Conservation (phyloP, 1,140 invertebrate species). For the Dendrolimus kikuchii region DNA sequence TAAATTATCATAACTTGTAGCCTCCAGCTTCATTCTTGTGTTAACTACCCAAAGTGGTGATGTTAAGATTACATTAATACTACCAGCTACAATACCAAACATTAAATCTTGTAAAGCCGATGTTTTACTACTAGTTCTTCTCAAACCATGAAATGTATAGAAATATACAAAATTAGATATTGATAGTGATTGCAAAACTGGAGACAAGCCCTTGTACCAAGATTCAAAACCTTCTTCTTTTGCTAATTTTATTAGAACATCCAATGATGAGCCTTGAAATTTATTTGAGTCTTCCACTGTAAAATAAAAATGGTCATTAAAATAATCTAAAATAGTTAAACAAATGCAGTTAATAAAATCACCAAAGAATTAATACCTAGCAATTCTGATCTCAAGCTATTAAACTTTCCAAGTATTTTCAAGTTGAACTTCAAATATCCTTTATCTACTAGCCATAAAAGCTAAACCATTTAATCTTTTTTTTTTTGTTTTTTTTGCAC, state of each 20-base stretch:
- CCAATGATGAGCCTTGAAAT: conserved; percentile 45
- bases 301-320: conserved; percentile 22
- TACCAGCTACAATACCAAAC: conserved; percentile 85
- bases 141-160: conserved; percentile 90
- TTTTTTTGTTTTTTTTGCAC: too few relatives aligned
- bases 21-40: conserved; percentile 85
- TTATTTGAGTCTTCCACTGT: conserved; percentile 58
- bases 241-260: conserved; percentile 46
- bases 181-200: conserved; percentile 87
- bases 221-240: conserved; percentile 76
- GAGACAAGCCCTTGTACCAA: conserved; percentile 86
- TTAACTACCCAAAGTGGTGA: conserved; percentile 95
- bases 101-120: conserved; percentile 83
- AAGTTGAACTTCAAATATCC: too few relatives aligned
- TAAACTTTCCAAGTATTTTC: too few relatives aligned
- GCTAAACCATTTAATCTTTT: too few relatives aligned
- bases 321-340: conserved; percentile 1
- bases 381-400: too few relatives aligned
- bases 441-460: too few relatives aligned
- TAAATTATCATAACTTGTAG: conserved; percentile 63
- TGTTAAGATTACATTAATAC: conserved; percentile 87
- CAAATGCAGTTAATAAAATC: too few relatives aligned
- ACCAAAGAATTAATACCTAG: too few relatives aligned
- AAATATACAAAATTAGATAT: conserved; percentile 95
- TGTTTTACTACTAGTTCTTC: conserved; percentile 72